Percentiles rank a stretch among this genome's conserved stretches.
phyloP scores from a whole-genome alignment of 2,888 invertebrate genomes.

The Dasysyrphus albostriatus region DNA sequence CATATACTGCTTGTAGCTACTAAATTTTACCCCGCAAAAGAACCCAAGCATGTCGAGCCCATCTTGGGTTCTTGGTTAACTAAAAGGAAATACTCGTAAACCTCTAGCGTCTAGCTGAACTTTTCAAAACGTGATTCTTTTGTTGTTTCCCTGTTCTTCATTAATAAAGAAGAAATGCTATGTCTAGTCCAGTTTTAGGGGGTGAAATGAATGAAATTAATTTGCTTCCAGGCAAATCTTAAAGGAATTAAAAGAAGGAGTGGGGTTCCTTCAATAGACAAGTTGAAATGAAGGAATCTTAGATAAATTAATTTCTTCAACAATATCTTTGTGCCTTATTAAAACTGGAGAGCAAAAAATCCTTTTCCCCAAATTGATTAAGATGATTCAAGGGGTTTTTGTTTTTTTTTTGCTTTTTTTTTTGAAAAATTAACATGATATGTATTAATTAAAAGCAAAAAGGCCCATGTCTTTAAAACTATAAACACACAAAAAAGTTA shows the following conservation, averaged over 20 bases:
- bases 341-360: background rate
- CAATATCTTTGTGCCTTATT: background rate
- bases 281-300: background rate
- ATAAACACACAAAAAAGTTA: background rate
- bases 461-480: background rate
- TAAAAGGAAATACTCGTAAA: slow-evolving; percentile 30
- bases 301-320: slow-evolving; percentile 17
- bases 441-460: background rate
- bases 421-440: background rate
- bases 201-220: slow-evolving; percentile 52
- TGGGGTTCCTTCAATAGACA: background rate
- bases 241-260: background rate
- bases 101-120: slow-evolving; percentile 13
- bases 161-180: slow-evolving; percentile 41
- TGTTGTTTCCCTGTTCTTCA: slow-evolving; percentile 30
- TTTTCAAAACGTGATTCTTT: slow-evolving; percentile 57
- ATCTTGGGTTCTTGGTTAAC: slow-evolving; percentile 11
- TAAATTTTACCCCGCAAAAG: slow-evolving; percentile 6
- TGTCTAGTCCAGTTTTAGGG: slow-evolving; percentile 53
- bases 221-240: slow-evolving; percentile 37
- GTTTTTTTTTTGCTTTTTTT: background rate
- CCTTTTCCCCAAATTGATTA: background rate
- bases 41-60: slow-evolving; percentile 25
- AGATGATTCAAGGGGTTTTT: background rate
- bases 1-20: slow-evolving; percentile 13